A percentile compares a stretch with the other conserved stretches of the same genome.
Conservation (phyloP, 2,113 vertebrate genomes). For the Mastomys coucha region DNA sequence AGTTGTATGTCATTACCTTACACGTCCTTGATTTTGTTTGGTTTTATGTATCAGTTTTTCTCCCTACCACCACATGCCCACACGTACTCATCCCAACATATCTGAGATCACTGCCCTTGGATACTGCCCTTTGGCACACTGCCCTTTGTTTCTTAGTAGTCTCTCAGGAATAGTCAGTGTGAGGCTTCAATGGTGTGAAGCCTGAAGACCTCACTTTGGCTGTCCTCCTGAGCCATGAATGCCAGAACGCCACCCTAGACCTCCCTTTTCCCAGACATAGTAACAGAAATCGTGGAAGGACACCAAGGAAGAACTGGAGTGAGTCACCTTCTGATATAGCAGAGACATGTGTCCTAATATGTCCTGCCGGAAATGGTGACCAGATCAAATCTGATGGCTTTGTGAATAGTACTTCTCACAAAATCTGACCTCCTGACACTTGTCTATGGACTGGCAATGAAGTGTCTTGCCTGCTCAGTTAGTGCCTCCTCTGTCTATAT, state of each 20-base stretch:
- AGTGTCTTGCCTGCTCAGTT: background rate
- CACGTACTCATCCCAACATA: too few relatives aligned
- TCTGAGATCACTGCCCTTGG: background rate
- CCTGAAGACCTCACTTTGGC: background rate
- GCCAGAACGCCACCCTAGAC: background rate
- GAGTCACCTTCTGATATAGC: background rate
- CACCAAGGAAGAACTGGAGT: conserved; percentile 9
- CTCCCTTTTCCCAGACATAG: background rate
- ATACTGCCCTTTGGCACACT: background rate
- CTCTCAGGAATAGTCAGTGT: background rate
- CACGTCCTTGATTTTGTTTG: conserved; percentile 17
- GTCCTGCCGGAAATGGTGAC: background rate
- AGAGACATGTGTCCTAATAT: background rate
- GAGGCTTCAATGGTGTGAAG: background rate
- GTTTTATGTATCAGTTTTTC: conserved; percentile 4
- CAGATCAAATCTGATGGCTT: conserved; percentile 9
- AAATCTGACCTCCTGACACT: background rate
- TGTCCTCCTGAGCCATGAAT: background rate
- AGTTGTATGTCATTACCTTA: background rate
- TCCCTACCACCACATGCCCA: background rate
- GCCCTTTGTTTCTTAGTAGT: background rate
- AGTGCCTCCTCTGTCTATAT: background rate
- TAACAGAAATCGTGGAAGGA: background rate
- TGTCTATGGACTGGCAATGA: background rate
- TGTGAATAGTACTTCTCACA: background rate